These are phyloP conservation scores for Falcaria lacertinaria DNA, from an alignment of 2,888 invertebrate genomes.

Conservation along the genomic window DNA sequence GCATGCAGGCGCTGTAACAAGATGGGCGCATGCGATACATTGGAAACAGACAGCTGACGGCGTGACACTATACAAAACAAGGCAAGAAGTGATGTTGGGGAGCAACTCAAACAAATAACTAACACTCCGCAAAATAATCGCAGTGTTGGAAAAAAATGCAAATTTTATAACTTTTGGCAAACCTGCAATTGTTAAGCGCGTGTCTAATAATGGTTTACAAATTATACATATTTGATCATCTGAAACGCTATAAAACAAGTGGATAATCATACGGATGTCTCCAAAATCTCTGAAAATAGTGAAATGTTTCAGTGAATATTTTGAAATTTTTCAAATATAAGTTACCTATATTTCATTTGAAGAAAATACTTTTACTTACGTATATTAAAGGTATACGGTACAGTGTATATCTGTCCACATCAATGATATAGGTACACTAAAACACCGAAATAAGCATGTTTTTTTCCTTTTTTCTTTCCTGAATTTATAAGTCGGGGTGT, in stretches of 20 bases:
- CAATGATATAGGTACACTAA: no score
- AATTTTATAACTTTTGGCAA: slow-evolving; percentile 78
- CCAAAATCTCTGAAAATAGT: slow-evolving; percentile 42
- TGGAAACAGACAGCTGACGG: slow-evolving; percentile 24
- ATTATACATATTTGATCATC: slow-evolving; percentile 23
- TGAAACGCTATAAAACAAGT: slow-evolving; percentile 24
- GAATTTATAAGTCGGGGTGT: no score
- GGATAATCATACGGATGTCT: slow-evolving; percentile 30
- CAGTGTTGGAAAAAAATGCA: slow-evolving; percentile 74
- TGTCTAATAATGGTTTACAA: slow-evolving; percentile 11
- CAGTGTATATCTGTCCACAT: no score
- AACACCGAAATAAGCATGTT: no score
- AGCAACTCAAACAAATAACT: slow-evolving; percentile 38
- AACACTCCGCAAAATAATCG: slow-evolving; percentile 45
- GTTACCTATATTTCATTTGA: no score
- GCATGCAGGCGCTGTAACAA: slow-evolving; percentile 10
- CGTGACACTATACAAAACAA: slow-evolving; percentile 25
- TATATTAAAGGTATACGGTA: no score
- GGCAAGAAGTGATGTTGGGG: slow-evolving; percentile 38
- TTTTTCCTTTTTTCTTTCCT: no score
- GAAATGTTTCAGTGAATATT: slow-evolving; percentile 21
- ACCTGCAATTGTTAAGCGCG: slow-evolving; percentile 78
- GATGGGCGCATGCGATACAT: slow-evolving; percentile 39
- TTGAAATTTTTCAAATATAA: neutral
- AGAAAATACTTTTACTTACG: neutral